Conservation (phyloP, 2,797 vertebrate species). For the Sebastiscus tertius region DNA sequence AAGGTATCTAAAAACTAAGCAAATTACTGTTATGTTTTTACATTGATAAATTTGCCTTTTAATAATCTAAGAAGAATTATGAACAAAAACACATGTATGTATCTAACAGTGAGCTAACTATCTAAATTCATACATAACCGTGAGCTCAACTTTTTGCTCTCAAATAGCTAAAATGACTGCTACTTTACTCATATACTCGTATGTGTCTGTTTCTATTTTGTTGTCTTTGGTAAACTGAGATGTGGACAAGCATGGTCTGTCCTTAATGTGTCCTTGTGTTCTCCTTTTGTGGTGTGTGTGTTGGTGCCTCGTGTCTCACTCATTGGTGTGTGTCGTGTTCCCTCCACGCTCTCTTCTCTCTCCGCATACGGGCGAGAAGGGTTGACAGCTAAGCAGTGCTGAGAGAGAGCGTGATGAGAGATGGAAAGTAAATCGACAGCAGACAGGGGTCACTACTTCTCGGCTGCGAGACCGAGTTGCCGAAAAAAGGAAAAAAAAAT, state of each 20-base stretch:
- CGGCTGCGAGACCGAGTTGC: background rate
- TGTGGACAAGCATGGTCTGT: background rate
- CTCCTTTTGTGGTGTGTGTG: background rate
- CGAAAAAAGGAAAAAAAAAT: background rate
- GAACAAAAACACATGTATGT: background rate
- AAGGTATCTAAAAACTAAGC: too few relatives aligned
- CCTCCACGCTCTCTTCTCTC: background rate
- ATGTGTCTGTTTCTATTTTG: background rate
- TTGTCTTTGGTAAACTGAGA: background rate
- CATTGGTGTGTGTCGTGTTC: background rate
- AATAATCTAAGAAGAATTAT: background rate
- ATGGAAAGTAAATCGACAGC: conserved; percentile 40
- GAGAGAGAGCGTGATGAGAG: conserved; percentile 3
- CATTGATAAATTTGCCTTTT: background rate
- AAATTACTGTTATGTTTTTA: background rate
- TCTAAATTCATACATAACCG: background rate
- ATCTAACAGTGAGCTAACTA: background rate
- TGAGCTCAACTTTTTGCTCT: background rate
- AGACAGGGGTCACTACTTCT: conserved; percentile 32
- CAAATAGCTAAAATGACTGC: background rate
- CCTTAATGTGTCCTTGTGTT: background rate
- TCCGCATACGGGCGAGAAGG: background rate
- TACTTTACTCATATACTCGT: background rate
- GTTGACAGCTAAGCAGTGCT: conserved; percentile 25
- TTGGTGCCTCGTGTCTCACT: background rate